Base-by-base conservation (phyloP, 30 jellyfish, hydroid and myxozoan genomes). In the Clytia hemisphaerica region DNA sequence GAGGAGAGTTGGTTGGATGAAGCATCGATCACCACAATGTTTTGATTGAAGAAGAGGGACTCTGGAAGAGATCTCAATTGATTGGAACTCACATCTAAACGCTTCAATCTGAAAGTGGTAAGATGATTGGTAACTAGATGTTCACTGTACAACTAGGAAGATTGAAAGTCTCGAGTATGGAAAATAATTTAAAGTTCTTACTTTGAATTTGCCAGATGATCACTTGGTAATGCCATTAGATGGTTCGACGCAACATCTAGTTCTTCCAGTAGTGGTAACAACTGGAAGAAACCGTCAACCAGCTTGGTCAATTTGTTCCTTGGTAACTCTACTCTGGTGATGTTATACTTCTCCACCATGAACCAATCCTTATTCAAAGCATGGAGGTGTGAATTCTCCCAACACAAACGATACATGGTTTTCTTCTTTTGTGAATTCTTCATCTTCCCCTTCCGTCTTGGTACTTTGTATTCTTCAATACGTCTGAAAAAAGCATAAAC, bases 361-460 rank as follows among this genome's bases (percentile, higher is more conserved):
- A 85, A 44, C 96, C 96, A 85, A 36, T 73, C 33, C 33, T 63
- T 62, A 58, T 85, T 93, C 25, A 85, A 51, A 32, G 74, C 78
- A 24, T 77, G 66, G 7, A 85, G 59, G 28, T 76, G 70, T 45
- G 61, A 72, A 4, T 58, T 65, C 50, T 60, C 55, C 94, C 90
- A 85, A 37, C 35, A 24, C 19, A 64, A 66, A 19, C 83, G 25
- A 24, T 14, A 42, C 5, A n/a, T n/a, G n/a, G n/a, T n/a, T n/a
- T n/a, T n/a, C n/a, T n/a, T n/a, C n/a, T n/a, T n/a, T n/a, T n/a
- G n/a, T n/a, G n/a, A n/a, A n/a, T n/a, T n/a, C n/a, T n/a, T n/a
- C n/a, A n/a, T n/a, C n/a, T n/a, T n/a, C n/a, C n/a, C n/a, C n/a
- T n/a, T n/a, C n/a, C n/a, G n/a, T n/a, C n/a, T n/a, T n/a, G n/a